Evolutionary conservation across 2,113 vertebrate species (phyloP), one percentile per base, ranked within the genome.

Genomic region (Chitala chitala): DNA sequence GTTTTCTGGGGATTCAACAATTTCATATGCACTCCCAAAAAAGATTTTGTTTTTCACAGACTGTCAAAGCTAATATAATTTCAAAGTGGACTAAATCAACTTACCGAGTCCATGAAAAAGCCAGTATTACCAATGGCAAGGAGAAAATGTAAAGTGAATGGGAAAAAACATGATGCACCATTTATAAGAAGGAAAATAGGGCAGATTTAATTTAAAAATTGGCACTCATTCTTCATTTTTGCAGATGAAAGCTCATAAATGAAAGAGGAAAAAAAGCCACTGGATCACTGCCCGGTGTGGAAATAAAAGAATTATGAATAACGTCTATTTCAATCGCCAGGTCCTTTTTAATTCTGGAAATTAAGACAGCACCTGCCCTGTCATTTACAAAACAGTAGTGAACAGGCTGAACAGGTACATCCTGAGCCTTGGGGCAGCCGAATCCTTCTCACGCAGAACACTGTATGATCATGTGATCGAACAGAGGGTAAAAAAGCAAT

Each of bases 121-220:
- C 58, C 66, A 26, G 42, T 55, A 78, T 77, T 74, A 54, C 63
- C 70, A 72, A 58, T 72, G 55, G 42, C 55, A 50, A 64, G 46
- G 63, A 26, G 26, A 80, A 76, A 83, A 64, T 70, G 20, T 78
- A 82, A 86, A 85, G 77, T 78, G 79, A 84, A 54, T 40, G 13
- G 42, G 12, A 48, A 31, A 58, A 87, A 85, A 89, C 87, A 90
- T 81, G 85, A 85, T 87, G 89, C 89, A 90, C 89, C 92, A 91
- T 94, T 95, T 94, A 92, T 91, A 93, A 90, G 88, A 88, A 85
- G 89, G 90, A 91, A 89, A 95, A 89, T 91, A 89, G 92, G 91
- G 89, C 90, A 93, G 90, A 94, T 95, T 98, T 96, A 95, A 99
- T 98, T 97, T 94, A 92, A 93, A 93, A 96, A 93, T 94, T 98